These are phyloP conservation scores for Orthosia gothica DNA, from an alignment of 2,888 invertebrate genomes.

Conservation along the genomic window DNA sequence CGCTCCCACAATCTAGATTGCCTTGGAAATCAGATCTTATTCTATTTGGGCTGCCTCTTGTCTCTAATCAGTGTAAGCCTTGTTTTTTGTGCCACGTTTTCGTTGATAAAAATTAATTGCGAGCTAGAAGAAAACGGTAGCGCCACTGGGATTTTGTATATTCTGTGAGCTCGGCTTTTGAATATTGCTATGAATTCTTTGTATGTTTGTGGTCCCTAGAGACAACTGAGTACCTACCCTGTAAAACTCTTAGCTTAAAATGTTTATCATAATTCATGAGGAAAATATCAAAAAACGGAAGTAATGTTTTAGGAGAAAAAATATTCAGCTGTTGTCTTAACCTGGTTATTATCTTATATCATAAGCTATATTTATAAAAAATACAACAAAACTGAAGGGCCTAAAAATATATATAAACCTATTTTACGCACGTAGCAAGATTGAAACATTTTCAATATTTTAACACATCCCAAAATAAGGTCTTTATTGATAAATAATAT, in stretches of 20 bases:
- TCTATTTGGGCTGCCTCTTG: slow-evolving; percentile 50
- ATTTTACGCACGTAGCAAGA: background rate
- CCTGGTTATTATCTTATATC: background rate
- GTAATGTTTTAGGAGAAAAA: background rate
- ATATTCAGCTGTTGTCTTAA: background rate
- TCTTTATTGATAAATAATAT: too few relatives aligned
- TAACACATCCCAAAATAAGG: slow-evolving; percentile 41
- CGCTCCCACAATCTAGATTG: slow-evolving; percentile 41
- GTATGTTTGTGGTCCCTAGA: slow-evolving; percentile 11
- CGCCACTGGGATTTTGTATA: slow-evolving; percentile 37
- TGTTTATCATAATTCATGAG: slow-evolving; percentile 3
- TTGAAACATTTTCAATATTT: slow-evolving; percentile 26
- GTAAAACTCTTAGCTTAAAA: slow-evolving; percentile 8
- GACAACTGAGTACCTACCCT: background rate
- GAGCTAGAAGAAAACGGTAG: slow-evolving; percentile 38
- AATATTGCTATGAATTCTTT: slow-evolving; percentile 17
- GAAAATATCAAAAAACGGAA: background rate
- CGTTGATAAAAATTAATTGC: slow-evolving; percentile 57
- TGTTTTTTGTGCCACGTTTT: slow-evolving; percentile 46
- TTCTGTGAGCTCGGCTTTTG: slow-evolving; percentile 42
- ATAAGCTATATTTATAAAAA: background rate
- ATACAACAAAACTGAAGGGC: slow-evolving; percentile 3
- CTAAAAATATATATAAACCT: background rate
- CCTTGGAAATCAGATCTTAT: slow-evolving; percentile 43
- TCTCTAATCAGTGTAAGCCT: slow-evolving; percentile 27